Evolutionary conservation across 2,888 invertebrate genomes (phyloP).

Genomic region (Latrodectus hesperus): DNA sequence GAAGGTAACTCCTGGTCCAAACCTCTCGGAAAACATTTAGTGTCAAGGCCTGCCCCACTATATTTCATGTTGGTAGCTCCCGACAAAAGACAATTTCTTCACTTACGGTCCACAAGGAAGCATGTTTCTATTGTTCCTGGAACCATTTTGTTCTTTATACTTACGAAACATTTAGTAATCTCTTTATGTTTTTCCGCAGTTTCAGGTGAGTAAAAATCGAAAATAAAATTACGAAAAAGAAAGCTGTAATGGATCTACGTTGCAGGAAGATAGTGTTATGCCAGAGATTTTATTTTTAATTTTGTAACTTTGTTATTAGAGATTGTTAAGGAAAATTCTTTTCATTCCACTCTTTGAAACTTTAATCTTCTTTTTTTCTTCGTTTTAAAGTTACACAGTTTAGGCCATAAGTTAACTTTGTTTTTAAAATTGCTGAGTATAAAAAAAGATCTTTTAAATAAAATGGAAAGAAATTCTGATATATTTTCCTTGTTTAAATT

Average conservation of each 20-base stretch:
- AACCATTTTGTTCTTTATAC: constrained; percentile 38
- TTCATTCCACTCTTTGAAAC: no score
- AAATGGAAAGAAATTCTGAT: no score
- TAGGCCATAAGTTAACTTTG: no score
- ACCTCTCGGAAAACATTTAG: constrained; percentile 33
- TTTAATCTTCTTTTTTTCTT: no score
- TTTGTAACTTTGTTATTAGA: constrained; percentile 26
- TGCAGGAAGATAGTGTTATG: constrained; percentile 42
- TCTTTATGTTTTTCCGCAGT: constrained; percentile 47
- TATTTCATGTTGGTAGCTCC: constrained; percentile 31
- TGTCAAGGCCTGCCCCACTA: constrained; percentile 31
- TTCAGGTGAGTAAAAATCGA: constrained; percentile 41
- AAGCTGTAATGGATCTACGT: constrained; percentile 33
- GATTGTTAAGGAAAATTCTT: no score
- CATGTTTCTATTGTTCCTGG: constrained; percentile 40
- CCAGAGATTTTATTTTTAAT: constrained; percentile 40
- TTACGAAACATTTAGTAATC: constrained; percentile 59
- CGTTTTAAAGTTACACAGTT: no score
- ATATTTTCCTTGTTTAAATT: no score
- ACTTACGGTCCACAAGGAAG: constrained; percentile 30
- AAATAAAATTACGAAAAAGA: not conserved
- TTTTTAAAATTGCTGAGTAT: no score
- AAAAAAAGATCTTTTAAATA: no score
- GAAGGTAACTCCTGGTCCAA: not conserved
- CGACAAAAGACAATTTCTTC: constrained; percentile 36